phyloP scores from a whole-genome alignment of 2,113 vertebrate genomes.

The Tetrax tetrax region DNA sequence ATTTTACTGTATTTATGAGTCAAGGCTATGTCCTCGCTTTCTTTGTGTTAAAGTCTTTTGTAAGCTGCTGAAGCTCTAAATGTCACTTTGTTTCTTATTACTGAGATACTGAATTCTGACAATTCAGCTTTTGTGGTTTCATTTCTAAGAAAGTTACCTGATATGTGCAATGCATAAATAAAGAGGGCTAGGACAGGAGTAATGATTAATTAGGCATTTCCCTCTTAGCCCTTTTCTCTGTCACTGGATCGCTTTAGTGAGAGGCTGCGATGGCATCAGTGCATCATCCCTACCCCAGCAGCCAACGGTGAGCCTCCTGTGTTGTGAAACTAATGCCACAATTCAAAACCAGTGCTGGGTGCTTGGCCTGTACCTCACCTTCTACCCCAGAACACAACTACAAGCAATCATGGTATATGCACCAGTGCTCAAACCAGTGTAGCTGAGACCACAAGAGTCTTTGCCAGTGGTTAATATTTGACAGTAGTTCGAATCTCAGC shows the following conservation, averaged over 20 bases:
- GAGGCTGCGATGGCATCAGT: neutral
- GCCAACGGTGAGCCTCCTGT: neutral
- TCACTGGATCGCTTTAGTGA: neutral
- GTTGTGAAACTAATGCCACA: neutral
- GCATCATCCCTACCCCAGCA: neutral
- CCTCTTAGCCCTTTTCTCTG: neutral
- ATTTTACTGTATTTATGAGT: neutral
- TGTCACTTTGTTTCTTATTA: neutral
- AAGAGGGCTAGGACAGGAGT: neutral
- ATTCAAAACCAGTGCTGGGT: neutral
- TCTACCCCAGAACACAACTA: neutral
- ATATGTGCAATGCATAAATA: neutral
- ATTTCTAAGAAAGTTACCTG: neutral
- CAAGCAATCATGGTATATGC: accelerated
- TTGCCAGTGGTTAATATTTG: neutral
- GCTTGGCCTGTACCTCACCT: neutral
- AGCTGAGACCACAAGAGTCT: neutral
- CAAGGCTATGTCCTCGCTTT: neutral
- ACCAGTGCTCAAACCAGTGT: neutral
- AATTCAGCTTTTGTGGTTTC: neutral
- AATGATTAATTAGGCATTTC: neutral
- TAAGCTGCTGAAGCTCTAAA: neutral
- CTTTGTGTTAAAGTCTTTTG: neutral
- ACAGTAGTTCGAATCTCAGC: neutral
- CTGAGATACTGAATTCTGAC: neutral